Percentiles rank a stretch among this genome's conserved stretches.
phyloP scores from a whole-genome alignment of 1,140 invertebrate species.

The Drosophila bipectinata region DNA sequence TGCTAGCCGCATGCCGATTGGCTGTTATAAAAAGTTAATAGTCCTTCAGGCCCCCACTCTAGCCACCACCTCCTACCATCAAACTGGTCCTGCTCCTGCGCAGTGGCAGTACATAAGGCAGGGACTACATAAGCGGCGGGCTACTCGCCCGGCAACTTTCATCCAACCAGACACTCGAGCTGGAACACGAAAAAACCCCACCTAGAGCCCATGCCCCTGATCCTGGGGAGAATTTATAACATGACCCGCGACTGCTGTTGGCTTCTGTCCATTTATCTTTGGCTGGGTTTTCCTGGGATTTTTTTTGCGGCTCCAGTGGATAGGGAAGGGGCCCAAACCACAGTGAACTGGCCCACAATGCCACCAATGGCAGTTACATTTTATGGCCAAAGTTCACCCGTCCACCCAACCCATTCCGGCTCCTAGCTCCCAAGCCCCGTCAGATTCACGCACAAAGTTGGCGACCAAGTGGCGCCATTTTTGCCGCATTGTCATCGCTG shows the following conservation, averaged over 20 bases:
- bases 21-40: conserved; percentile 54
- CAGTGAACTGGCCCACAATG: conserved; percentile 57
- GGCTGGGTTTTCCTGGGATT: conserved; percentile 32
- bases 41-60: conserved; percentile 29
- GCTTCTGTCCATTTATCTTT: conserved; percentile 82
- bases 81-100: conserved; percentile 63
- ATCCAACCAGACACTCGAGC: conserved; percentile 53
- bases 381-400: conserved; percentile 72
- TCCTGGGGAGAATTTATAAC: conserved; percentile 62
- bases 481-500: conserved; percentile 65
- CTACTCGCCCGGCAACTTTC: conserved; percentile 32
- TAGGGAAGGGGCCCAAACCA: conserved; percentile 32
- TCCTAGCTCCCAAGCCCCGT: neutral
- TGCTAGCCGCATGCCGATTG: conserved; percentile 53
- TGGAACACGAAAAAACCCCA: conserved; percentile 8
- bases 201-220: conserved; percentile 8
- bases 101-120: conserved; percentile 60
- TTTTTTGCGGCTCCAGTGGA: conserved; percentile 22
- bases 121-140: conserved; percentile 48
- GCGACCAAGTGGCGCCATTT: conserved; percentile 74
- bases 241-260: conserved; percentile 61
- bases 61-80: neutral
- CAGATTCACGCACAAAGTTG: conserved; percentile 16
- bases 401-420: neutral
- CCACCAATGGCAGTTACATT: conserved; percentile 78